Conservation (phyloP, 2,113 vertebrate species). For the Ammodytes marinus region DNA sequence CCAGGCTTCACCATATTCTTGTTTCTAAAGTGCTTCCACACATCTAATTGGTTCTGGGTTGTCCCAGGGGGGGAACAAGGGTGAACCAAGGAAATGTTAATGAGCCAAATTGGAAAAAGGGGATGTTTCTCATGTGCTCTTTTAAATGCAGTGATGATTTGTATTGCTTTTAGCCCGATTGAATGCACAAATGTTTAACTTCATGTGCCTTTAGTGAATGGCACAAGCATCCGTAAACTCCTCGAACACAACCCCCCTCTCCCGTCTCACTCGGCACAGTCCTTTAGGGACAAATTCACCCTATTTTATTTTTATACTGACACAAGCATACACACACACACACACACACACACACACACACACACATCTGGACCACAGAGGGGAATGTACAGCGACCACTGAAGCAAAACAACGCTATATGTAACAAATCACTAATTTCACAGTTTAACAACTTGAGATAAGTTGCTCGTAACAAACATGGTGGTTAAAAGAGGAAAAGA, state of each 20-base stretch:
- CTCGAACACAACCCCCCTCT: not conserved
- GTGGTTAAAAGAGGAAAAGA: conserved; percentile 13
- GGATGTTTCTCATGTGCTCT: not conserved
- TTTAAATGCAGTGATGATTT: not conserved
- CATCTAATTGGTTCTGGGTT: not conserved
- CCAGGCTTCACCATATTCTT: not conserved
- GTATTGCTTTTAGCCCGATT: conserved; percentile 1
- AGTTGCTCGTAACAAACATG: conserved; percentile 37
- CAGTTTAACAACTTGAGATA: conserved; percentile 64
- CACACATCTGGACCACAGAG: conserved; percentile 8
- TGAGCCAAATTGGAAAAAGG: not conserved
- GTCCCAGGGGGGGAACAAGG: not conserved
- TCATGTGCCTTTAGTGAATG: not conserved
- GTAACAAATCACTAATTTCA: conserved; percentile 57
- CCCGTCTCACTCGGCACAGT: not conserved
- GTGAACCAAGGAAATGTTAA: not conserved
- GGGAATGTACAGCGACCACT: not conserved
- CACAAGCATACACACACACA: not conserved
- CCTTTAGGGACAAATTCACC: not conserved
- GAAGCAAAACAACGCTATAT: too few relatives aligned
- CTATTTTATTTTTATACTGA: not conserved
- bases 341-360: not conserved
- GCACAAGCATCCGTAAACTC: not conserved
- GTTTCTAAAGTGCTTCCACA: not conserved
- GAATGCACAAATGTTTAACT: too few relatives aligned